phyloP scores from a whole-genome alignment of 2,113 vertebrate genomes.

The Barbus barbus region DNA sequence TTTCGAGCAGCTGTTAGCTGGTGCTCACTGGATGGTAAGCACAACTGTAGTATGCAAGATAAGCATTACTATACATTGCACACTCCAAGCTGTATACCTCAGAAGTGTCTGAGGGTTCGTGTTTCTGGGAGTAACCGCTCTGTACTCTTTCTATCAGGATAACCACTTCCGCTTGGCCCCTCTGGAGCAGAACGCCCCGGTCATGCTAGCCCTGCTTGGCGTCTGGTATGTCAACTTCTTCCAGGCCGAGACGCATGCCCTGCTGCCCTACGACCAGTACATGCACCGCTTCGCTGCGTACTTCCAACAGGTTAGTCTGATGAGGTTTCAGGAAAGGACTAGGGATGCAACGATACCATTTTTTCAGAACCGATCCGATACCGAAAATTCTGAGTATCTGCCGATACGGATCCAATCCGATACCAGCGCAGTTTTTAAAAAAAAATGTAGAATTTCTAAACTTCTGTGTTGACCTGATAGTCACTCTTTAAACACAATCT shows the following conservation, averaged over 20 bases:
- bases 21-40: conserved; percentile 98
- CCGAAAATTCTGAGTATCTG: too few relatives aligned
- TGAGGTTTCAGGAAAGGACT: background rate
- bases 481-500: too few relatives aligned
- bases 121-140: background rate
- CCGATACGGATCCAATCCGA: too few relatives aligned
- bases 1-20: conserved; percentile 89
- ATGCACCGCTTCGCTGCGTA: conserved; percentile 97
- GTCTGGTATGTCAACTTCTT: conserved; percentile 98
- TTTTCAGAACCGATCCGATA: too few relatives aligned
- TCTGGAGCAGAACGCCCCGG: conserved; percentile 87
- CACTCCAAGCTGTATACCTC: background rate
- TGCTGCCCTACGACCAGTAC: conserved; percentile 98
- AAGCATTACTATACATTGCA: background rate
- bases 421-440: too few relatives aligned
- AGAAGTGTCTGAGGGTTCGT: background rate
- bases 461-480: too few relatives aligned
- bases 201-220: conserved; percentile 90
- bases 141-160: conserved; percentile 73
- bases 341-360: too few relatives aligned
- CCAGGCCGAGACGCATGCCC: conserved; percentile 88
- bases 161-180: conserved; percentile 88
- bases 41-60: conserved; percentile 13
- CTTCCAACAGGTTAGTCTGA: conserved; percentile 90
- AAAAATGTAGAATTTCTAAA: too few relatives aligned